A percentile compares a stretch with the other conserved stretches of the same genome.
These are phyloP conservation scores for Deroplatys truncata DNA, from an alignment of 2,888 invertebrate genomes.

Conservation along the genomic window DNA sequence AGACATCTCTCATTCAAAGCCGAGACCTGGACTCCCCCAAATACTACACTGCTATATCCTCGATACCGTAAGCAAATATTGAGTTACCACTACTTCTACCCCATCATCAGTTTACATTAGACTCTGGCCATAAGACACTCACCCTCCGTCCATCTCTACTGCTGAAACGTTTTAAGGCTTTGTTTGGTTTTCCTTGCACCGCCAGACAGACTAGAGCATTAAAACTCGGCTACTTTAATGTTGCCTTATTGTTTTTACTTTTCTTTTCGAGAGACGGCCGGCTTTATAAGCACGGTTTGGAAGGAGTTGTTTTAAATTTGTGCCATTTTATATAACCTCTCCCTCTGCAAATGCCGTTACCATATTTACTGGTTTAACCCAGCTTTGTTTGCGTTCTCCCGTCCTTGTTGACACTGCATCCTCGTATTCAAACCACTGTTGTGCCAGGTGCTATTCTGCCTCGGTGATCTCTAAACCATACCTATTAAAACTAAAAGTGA, in stretches of 20 bases:
- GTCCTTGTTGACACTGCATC: not conserved
- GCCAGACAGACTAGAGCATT: not conserved
- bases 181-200: not conserved
- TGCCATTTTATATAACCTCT: not conserved
- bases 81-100: not conserved
- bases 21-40: not conserved
- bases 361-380: not conserved
- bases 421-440: not conserved
- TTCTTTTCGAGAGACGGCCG: not conserved
- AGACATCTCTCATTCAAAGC: not conserved
- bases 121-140: not conserved
- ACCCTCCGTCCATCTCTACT: not conserved
- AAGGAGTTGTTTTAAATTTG: not conserved
- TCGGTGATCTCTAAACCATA: not conserved
- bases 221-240: not conserved
- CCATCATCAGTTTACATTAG: slow-evolving; percentile 6
- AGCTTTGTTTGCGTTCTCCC: not conserved
- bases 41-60: not conserved
- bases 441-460: not conserved
- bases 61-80: not conserved
- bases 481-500: too few species aligned
- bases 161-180: not conserved
- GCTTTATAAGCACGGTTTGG: not conserved
- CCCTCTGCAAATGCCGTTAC: not conserved
- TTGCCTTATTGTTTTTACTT: not conserved